Conservation (phyloP, 2,113 vertebrate genomes). For the Montifringilla adamsi region DNA sequence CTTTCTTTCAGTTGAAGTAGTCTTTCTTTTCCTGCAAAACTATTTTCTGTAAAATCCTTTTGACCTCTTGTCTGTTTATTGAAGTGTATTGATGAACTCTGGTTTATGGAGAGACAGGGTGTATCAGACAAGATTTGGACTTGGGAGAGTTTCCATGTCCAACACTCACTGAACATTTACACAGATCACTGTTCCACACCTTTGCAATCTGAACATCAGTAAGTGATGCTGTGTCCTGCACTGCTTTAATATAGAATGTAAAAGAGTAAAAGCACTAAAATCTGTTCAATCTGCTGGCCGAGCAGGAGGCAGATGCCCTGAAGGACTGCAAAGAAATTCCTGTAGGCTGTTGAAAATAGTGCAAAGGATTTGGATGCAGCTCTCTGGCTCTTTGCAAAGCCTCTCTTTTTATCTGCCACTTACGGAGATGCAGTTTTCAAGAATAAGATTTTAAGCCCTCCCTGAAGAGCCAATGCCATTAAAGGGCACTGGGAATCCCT, state of each 20-base stretch:
- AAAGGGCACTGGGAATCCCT: conserved; percentile 16
- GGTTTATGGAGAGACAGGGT: neutral
- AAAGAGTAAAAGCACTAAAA: neutral
- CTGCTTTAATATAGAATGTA: neutral
- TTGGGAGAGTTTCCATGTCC: neutral
- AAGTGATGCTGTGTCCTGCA: neutral
- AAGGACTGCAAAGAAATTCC: neutral
- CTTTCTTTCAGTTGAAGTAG: neutral
- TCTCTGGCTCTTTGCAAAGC: neutral
- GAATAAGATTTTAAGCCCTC: conserved; percentile 10
- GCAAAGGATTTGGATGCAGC: neutral
- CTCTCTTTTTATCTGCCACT: neutral
- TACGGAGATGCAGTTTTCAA: neutral
- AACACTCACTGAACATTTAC: neutral
- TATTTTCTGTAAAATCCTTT: neutral
- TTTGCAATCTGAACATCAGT: neutral
- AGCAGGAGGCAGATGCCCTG: neutral
- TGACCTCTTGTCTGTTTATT: neutral
- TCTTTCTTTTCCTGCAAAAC: neutral
- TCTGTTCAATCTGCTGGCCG: neutral
- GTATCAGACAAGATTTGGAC: neutral
- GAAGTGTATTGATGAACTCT: neutral
- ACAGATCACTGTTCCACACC: neutral
- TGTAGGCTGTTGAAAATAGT: neutral
- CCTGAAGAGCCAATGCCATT: neutral